Evolutionary conservation across 2,113 vertebrate genomes (phyloP).

Genomic region (Heliornis fulica): DNA sequence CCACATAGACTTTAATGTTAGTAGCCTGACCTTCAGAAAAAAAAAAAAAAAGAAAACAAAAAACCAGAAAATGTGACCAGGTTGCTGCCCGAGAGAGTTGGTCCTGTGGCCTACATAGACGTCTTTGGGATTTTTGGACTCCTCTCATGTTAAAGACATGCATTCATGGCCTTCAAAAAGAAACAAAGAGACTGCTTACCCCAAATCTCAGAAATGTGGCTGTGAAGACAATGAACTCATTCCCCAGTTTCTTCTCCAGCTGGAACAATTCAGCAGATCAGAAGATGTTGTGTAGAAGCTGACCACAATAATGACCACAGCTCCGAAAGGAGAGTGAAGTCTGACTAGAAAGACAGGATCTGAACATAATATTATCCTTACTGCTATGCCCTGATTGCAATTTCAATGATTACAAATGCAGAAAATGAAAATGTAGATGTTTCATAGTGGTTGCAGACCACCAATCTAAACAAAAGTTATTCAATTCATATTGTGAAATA

Average conservation of each 20-base stretch:
- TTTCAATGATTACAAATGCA: not conserved
- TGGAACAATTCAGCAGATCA: not conserved
- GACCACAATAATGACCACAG: not conserved
- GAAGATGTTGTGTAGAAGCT: not conserved
- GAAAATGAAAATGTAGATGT: not conserved
- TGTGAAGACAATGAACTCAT: not conserved
- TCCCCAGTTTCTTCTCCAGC: not conserved
- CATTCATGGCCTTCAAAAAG: not conserved
- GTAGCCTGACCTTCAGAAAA: not conserved
- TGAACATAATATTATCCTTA: not conserved
- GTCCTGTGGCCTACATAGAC: not conserved
- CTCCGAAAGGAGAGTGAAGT: not conserved
- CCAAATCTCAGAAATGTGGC: not conserved
- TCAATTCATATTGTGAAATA: not conserved
- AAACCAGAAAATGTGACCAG: not conserved
- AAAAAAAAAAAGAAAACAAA: too few species aligned
- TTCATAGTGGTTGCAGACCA: not conserved
- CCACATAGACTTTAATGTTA: not conserved
- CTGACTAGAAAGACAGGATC: not conserved
- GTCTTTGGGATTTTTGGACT: not conserved
- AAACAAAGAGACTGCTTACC: not conserved
- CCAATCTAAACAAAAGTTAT: not conserved
- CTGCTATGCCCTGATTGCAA: not conserved
- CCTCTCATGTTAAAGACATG: not conserved
- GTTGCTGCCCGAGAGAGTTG: not conserved